These are phyloP conservation scores for Lepas anatifera DNA, from an alignment of 2,888 invertebrate species.

Conservation along the genomic window DNA sequence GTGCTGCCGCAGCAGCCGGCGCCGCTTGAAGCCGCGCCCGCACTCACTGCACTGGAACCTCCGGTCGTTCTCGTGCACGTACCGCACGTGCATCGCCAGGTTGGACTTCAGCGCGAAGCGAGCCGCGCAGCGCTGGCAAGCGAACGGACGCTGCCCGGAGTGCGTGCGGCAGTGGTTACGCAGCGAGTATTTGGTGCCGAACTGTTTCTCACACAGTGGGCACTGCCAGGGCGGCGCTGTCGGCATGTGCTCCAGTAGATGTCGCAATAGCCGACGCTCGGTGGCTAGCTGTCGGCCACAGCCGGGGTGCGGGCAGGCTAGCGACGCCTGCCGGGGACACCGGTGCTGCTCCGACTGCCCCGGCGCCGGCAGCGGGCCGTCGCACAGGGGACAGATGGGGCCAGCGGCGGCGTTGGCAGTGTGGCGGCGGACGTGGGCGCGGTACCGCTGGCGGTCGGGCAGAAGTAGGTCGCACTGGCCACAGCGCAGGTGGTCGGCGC, in stretches of 20 bases:
- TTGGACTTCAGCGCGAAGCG: constrained; percentile 71
- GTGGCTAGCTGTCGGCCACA: constrained; percentile 88
- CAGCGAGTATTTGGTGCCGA: constrained; percentile 52
- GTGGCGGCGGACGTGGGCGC: constrained; percentile 82
- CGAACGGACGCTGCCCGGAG: constrained; percentile 43
- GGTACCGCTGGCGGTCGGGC: constrained; percentile 77
- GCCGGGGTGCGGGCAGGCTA: constrained; percentile 73
- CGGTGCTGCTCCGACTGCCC: constrained; percentile 21
- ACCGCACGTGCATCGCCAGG: constrained; percentile 62
- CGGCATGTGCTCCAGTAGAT: constrained; percentile 50
- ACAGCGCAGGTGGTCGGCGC: constrained; percentile 85
- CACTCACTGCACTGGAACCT: constrained; percentile 30
- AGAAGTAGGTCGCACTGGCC: constrained; percentile 52
- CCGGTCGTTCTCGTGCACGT: constrained; percentile 58
- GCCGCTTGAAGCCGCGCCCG: constrained; percentile 25
- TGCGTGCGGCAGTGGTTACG: constrained; percentile 69
- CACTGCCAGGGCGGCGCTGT: constrained; percentile 75
- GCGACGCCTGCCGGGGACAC: constrained; percentile 22
- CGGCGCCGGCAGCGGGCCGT: constrained; percentile 16
- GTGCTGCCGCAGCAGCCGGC: constrained; percentile 24
- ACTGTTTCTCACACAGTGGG: constrained; percentile 21
- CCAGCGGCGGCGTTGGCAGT: constrained; percentile 90
- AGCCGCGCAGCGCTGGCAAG: constrained; percentile 63
- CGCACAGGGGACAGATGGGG: constrained; percentile 23
- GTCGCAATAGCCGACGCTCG: constrained; percentile 54